Base-by-base conservation (phyloP, 2,797 vertebrate species). In the Pempheris klunzingeri region DNA sequence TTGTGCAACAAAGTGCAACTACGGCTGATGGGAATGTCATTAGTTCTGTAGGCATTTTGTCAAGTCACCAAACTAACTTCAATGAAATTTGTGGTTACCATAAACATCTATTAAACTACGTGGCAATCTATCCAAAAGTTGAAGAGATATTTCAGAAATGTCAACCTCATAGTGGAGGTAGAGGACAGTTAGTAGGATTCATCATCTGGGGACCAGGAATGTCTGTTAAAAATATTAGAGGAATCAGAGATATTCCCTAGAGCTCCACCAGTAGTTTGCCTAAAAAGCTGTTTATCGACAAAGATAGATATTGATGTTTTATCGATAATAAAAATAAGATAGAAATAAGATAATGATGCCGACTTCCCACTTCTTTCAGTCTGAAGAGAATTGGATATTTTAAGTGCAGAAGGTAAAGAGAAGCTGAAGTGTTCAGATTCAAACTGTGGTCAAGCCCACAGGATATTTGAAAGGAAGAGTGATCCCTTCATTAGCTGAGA, bases 401-500 rank as follows among this genome's bases (percentile, higher is more conserved):
- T 38, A 36, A 49, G 58, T 14, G n/a, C 58, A 49, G 41, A 39
- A 57, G 46, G 3, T 44, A 59, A 68, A 85, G 43, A 46, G 54
- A 50, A 49, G 32, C 66, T 28, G 2, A 52, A 41, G 59, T 6
- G 73, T 71, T 47, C n/a, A 8, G 11, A 68, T 61, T 67, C 41
- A 68, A 74, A 67, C 24, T 4, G 14, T 66, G n/a, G 4, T 17
- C 4, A n/a, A 68, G 63, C 49, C 61, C 0, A 17, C 34, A 49
- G 53, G 44, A 64, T 77, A 3, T 52, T 77, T 3, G 71, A 72
- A 61, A 69, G 69, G 75, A 77, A 66, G 41, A 58, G 17, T 50
- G 73, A 85, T 62, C 75, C 50, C 44, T 78, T 88, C 65, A 74
- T 85, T 78, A 84, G 67, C 1, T 1, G 3, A 64, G 32, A 70